Evolutionary conservation across 1,140 invertebrate genomes (phyloP).

Genomic region (Brachionus paranguensis): DNA sequence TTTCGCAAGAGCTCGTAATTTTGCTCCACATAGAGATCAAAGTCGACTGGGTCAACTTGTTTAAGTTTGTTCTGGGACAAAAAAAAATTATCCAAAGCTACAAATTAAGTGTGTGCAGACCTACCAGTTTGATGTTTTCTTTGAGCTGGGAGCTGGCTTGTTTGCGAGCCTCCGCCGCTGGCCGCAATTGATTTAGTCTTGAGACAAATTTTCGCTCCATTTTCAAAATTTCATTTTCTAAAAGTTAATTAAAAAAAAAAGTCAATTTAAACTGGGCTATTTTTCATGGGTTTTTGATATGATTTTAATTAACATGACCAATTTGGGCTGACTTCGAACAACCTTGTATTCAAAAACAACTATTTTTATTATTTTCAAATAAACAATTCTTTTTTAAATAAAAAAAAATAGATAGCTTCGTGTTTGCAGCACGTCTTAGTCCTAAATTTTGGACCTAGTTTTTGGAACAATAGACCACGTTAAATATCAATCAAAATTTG

Average conservation of each 20-base stretch:
- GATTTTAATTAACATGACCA: background rate
- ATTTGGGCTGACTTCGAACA: background rate
- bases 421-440: background rate
- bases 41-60: constrained; percentile 33
- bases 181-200: constrained; percentile 21
- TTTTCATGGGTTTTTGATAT: background rate
- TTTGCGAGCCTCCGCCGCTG: constrained; percentile 31
- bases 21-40: constrained; percentile 9
- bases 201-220: constrained; percentile 39
- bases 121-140: constrained; percentile 28
- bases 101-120: background rate
- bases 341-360: background rate
- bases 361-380: background rate
- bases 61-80: constrained; percentile 1
- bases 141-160: constrained; percentile 29
- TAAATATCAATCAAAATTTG: background rate
- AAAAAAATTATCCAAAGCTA: background rate
- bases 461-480: background rate
- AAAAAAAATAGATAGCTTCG: background rate
- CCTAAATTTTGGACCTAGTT: background rate
- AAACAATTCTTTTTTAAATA: background rate
- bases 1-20: background rate
- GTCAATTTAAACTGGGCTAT: background rate
- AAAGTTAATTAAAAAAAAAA: constrained; percentile 5
- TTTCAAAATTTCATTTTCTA: background rate